phyloP scores from a whole-genome alignment of 2,797 vertebrate genomes.

The Sarcoramphus papa region DNA sequence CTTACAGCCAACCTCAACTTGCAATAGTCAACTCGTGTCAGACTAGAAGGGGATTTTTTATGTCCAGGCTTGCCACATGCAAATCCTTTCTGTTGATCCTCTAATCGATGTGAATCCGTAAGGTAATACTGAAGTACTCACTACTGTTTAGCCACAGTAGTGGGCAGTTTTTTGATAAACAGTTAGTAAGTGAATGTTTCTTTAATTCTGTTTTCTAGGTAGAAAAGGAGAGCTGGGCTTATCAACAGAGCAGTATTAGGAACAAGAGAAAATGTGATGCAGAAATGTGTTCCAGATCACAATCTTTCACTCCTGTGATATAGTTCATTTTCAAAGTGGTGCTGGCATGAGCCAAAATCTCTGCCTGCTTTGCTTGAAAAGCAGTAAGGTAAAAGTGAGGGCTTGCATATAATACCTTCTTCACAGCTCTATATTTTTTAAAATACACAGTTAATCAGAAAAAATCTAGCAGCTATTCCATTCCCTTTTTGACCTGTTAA shows the following conservation, averaged over 20 bases:
- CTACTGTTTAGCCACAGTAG: background rate
- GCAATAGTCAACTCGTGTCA: background rate
- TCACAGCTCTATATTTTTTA: background rate
- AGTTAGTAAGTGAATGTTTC: background rate
- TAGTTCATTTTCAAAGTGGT: conserved; percentile 73
- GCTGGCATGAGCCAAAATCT: conserved; percentile 73
- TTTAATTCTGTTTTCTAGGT: conserved; percentile 60
- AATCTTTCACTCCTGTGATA: conserved; percentile 76
- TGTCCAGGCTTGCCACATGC: background rate
- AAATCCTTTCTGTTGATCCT: background rate
- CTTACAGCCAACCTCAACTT: conserved; percentile 10
- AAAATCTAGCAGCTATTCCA: background rate
- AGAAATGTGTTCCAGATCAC: conserved; percentile 77
- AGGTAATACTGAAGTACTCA: background rate
- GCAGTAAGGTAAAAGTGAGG: conserved; percentile 66
- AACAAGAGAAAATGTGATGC: conserved; percentile 77
- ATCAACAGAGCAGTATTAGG: conserved; percentile 74
- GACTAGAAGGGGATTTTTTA: background rate
- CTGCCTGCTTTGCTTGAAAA: conserved; percentile 73
- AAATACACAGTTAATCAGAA: background rate
- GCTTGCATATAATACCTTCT: background rate
- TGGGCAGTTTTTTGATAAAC: background rate
- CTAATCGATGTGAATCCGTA: background rate
- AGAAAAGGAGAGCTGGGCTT: conserved; percentile 79
- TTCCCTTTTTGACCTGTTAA: background rate